Percentiles rank a stretch among this genome's conserved stretches.
These are phyloP conservation scores for Carposina sasakii DNA, from an alignment of 1,140 invertebrate species.

Conservation along the genomic window DNA sequence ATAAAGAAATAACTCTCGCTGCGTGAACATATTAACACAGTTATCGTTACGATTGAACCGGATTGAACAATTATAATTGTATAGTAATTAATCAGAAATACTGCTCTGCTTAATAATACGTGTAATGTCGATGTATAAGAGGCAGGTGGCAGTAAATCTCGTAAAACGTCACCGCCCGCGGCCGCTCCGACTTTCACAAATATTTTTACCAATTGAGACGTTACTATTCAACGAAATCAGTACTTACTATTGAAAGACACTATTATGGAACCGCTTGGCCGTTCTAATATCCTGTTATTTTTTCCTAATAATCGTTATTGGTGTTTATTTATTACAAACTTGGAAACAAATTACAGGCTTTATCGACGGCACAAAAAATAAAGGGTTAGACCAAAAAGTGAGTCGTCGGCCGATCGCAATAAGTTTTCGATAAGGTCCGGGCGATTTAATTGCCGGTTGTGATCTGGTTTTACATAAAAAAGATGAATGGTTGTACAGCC, in stretches of 20 bases:
- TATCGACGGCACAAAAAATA: conserved; percentile 62
- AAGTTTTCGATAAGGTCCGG: conserved; percentile 70
- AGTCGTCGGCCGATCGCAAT: conserved; percentile 70
- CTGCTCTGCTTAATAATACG: conserved; percentile 56
- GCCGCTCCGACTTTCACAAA: conserved; percentile 55
- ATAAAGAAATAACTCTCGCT: conserved; percentile 49
- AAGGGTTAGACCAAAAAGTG: conserved; percentile 70
- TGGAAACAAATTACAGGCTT: conserved; percentile 68
- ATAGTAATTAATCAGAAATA: conserved; percentile 55
- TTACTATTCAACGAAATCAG: conserved; percentile 55
- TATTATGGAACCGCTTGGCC: conserved; percentile 45
- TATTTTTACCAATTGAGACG: conserved; percentile 62
- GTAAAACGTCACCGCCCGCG: conserved; percentile 40
- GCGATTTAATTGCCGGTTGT: conserved; percentile 71
- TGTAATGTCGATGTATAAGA: conserved; percentile 49
- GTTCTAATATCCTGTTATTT: conserved; percentile 70
- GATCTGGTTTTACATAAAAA: conserved; percentile 71
- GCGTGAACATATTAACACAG: conserved; percentile 41
- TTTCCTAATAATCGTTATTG: conserved; percentile 71
- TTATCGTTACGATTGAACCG: conserved; percentile 36
- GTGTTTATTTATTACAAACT: conserved; percentile 71
- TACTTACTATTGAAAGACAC: conserved; percentile 44
- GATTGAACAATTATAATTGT: conserved; percentile 47
- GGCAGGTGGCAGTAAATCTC: conserved; percentile 53
- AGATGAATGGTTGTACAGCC: conserved; percentile 63